Base-by-base conservation (phyloP, 2,888 invertebrate genomes). In the Stenodema calcarata region DNA sequence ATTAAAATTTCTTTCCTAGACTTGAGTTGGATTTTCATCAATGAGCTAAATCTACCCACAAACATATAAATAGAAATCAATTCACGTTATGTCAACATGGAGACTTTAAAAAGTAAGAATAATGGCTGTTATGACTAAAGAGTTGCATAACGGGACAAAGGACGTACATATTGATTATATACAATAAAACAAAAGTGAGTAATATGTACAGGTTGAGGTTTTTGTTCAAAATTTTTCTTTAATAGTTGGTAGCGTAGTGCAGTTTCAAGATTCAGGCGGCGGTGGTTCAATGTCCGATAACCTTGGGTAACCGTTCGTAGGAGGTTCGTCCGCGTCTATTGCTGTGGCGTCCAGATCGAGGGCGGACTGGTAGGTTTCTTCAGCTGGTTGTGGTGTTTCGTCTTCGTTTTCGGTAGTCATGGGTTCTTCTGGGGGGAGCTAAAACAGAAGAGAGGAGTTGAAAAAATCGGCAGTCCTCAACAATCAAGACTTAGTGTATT, bases 251-350 rank as follows among this genome's bases (percentile, higher is more conserved):
- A 73, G 73, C 35, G 9, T 16, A 9, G 35, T 14, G 73, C n/a
- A 35, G 23, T 44, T 82, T 82, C 82, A 82, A 54, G 82, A 82
- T 82, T 62, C 62, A 23, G 82, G 70, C n/a, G 80, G 80, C 30
- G 81, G 81, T n/a, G 82, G 82, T 23, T 82, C 82, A 23, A 82
- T 69, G 42, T 82, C 82, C 2, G 82, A 82, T 62, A 82, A 69
- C 42, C 82, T 62, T 6, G 62, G 62, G 23, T 18, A 62, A 9
- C 82, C 82, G 69, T 82, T 82, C 2, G 69, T n/a, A 12, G 62
- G 23, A 41, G 23, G 30, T 82, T 82, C 82, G 16, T 81, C 81
- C n/a, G 30, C 27, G 27, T 78, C 78, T 41, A 44, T 23, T 35
- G 41, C 78, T 9, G 78, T 47, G 14, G 27, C 27, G 18, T 42